These are phyloP conservation scores for Spatula versicolor DNA, from an alignment of 2,797 vertebrate genomes.

Conservation along the genomic window DNA sequence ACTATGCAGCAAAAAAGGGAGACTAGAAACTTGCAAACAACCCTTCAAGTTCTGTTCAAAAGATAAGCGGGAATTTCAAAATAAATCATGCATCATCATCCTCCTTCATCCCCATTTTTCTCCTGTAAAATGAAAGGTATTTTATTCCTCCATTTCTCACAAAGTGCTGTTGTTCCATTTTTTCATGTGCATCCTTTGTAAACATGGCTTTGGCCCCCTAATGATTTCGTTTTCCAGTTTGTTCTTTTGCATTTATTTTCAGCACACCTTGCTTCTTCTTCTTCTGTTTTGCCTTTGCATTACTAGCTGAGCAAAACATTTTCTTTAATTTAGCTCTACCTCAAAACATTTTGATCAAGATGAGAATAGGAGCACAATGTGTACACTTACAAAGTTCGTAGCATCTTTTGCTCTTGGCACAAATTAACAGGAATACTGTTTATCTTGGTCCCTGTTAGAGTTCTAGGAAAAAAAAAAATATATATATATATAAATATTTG, in stretches of 20 bases:
- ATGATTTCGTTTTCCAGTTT: neutral
- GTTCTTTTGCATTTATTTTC: neutral
- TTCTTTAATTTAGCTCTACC: neutral
- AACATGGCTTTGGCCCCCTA: neutral
- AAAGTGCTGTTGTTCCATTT: neutral
- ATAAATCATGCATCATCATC: neutral
- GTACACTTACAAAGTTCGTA: constrained; percentile 89
- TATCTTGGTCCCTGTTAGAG: constrained; percentile 95
- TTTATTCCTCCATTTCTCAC: neutral
- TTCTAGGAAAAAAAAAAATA: constrained; percentile 76
- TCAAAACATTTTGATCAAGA: neutral
- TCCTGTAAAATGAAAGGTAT: neutral
- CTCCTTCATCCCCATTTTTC: neutral
- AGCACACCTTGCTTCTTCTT: neutral
- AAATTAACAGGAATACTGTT: constrained; percentile 85
- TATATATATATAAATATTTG: neutral
- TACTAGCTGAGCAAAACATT: neutral
- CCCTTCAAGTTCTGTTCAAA: neutral
- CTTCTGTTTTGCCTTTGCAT: neutral
- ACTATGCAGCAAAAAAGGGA: neutral
- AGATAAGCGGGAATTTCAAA: neutral
- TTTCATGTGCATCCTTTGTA: neutral
- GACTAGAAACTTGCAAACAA: neutral
- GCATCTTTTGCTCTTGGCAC: constrained; percentile 90
- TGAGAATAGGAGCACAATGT: neutral